phyloP scores from a whole-genome alignment of 53 echinoderm and acorn worm species.

The Temnopleurus reevesii region DNA sequence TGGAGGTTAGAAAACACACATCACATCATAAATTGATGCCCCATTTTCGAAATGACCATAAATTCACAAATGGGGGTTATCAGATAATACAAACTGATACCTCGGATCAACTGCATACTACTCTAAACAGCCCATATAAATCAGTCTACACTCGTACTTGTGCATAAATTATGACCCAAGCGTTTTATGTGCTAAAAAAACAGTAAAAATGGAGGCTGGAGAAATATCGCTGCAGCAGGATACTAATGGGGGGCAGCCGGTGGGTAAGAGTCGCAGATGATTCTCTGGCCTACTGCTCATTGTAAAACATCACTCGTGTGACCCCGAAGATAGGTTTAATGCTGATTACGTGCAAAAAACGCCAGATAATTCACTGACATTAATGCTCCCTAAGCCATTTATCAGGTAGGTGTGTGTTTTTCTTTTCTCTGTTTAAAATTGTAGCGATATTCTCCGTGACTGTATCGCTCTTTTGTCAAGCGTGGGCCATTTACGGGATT shows the following conservation, averaged over 20 bases:
- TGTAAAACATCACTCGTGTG: neutral
- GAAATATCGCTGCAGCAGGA: conserved; percentile 1
- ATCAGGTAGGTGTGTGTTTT: conserved; percentile 31
- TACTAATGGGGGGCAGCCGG: conserved; percentile 5
- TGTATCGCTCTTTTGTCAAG: neutral
- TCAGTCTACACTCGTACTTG: neutral
- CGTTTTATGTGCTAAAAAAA: conserved; percentile 2
- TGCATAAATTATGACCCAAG: conserved; percentile 43
- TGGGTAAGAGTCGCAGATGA: neutral
- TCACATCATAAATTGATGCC: no score
- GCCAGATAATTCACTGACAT: conserved; percentile 36
- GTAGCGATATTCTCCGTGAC: conserved; percentile 28
- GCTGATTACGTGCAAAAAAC: conserved; percentile 51
- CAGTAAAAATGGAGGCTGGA: neutral
- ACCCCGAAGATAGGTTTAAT: conserved; percentile 22
- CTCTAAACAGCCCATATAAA: neutral
- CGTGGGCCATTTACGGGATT: neutral
- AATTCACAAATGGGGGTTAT: neutral
- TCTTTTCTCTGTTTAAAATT: conserved; percentile 13
- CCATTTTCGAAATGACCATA: neutral
- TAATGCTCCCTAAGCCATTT: conserved; percentile 29
- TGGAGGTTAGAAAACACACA: no score
- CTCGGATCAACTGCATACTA: neutral
- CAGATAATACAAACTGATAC: neutral
- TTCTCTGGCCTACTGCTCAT: neutral